Base-by-base conservation (phyloP, 2,888 invertebrate genomes). In the Ecdyonurus torrentis region DNA sequence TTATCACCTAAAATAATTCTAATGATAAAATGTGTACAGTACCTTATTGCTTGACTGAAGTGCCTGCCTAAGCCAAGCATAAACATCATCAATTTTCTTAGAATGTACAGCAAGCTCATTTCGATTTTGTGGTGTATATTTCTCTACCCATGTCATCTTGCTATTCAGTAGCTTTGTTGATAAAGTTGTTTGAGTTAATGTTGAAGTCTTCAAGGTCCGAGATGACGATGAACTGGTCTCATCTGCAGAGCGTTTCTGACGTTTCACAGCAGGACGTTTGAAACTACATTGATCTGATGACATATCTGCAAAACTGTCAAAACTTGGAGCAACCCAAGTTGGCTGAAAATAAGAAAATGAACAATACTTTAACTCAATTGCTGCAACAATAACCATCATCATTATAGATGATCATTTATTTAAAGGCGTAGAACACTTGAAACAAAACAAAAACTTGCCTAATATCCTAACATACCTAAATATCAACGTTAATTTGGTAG, bases 41-140 rank as follows among this genome's bases (percentile, higher is more conserved):
- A n/a, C n/a, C 37, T 37, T 37, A 15, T 37, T 37, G 5, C 15
- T 37, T 15, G 5, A 10, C 7, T 37, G 5, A 15, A 64, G 50
- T 20, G 70, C 67, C 58, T 66, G 67, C 65, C 70, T 69, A 60
- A 90, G 68, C 89, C 89, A 90, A 24, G 78, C 76, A 68, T 84
- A 81, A 52, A 90, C 76, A 74, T 89, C 89, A 69, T 79, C 79
- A 2, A 89, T 73, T 74, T 90, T 90, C 72, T 87, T 90, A 64
- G 78, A 75, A 71, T 90, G 84, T 2, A 90, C 82, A 55, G 87
- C 87, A 61, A 90, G 75, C 60, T 89, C 88, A 55, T 79, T 78
- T 1, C 79, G 73, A 24, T 69, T 73, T 25, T 71, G 73, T 0
- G 87, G 88, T 58, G 79, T 77, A 73, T 86, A 82, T n/a, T 55